Conservation (phyloP, 2,797 vertebrate species). For the Sebastes nivosus region DNA sequence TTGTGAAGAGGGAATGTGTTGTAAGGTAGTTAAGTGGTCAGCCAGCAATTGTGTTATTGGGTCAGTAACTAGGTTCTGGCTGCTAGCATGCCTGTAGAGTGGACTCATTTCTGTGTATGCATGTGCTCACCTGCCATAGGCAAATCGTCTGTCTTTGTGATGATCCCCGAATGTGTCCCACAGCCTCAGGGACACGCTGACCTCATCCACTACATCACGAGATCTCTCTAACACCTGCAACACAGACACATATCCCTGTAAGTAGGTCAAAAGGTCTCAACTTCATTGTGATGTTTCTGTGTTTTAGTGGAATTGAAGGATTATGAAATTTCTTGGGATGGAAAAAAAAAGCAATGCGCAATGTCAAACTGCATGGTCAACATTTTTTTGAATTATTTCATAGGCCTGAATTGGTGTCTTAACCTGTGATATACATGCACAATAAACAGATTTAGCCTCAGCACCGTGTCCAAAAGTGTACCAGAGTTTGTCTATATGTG, state of each 20-base stretch:
- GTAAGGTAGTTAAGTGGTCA: conserved; percentile 23
- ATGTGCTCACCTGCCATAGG: conserved; percentile 87
- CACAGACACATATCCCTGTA: conserved; percentile 27
- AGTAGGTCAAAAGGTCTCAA: conserved; percentile 15
- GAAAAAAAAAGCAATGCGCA: not conserved
- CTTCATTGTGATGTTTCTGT: conserved; percentile 4
- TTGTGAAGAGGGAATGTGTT: conserved; percentile 9
- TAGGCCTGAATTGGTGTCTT: not conserved
- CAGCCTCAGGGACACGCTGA: conserved; percentile 88
- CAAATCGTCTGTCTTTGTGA: conserved; percentile 90
- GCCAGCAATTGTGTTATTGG: not conserved
- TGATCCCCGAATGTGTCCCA: conserved; percentile 92
- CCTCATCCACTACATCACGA: conserved; percentile 89
- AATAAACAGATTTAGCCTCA: not conserved
- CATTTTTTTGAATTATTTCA: not conserved
- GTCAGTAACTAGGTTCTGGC: conserved; percentile 28
- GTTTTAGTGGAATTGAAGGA: conserved; percentile 15
- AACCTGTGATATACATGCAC: not conserved
- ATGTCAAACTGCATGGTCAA: not conserved
- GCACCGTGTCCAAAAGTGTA: not conserved
- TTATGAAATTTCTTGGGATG: not conserved
- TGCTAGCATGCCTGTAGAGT: conserved; percentile 13
- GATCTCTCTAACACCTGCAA: conserved; percentile 88
- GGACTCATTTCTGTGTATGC: not conserved
- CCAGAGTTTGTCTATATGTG: conserved; percentile 29